phyloP scores from a whole-genome alignment of 1,140 invertebrate genomes.

The Cotesia glomerata region DNA sequence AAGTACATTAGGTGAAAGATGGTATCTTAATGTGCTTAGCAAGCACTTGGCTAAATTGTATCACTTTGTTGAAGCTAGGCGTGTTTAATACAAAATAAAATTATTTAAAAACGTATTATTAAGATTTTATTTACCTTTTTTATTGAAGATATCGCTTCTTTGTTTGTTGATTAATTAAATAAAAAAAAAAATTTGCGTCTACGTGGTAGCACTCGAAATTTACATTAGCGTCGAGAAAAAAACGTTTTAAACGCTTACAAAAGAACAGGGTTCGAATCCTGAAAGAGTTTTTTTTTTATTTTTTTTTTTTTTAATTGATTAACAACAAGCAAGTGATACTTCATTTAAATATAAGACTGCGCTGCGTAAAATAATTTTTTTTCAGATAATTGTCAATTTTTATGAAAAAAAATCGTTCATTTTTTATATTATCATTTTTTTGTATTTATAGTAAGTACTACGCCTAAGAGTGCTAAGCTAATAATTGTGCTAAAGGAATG shows the following conservation, averaged over 20 bases:
- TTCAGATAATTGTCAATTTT: conserved; percentile 20
- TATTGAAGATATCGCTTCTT: too few relatives aligned
- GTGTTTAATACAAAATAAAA: conserved; percentile 59
- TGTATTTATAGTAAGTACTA: not conserved
- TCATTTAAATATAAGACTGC: too few relatives aligned
- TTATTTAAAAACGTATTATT: conserved; percentile 20
- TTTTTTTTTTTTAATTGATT: too few relatives aligned
- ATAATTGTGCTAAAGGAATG: not conserved
- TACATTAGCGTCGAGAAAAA: too few relatives aligned
- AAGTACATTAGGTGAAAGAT: not conserved
- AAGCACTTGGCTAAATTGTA: conserved; percentile 57
- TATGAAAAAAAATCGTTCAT: conserved; percentile 35
- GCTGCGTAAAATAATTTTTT: too few relatives aligned
- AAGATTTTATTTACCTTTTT: not conserved
- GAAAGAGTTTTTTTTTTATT: too few relatives aligned
- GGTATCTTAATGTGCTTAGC: conserved; percentile 51
- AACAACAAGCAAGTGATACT: too few relatives aligned
- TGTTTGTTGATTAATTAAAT: too few relatives aligned
- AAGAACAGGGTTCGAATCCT: too few relatives aligned
- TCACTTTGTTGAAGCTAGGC: conserved; percentile 61
- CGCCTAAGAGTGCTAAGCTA: not conserved
- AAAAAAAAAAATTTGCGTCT: too few relatives aligned
- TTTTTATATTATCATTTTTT: not conserved
- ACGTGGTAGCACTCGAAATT: too few relatives aligned
- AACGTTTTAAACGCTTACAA: too few relatives aligned